Conservation (phyloP, 2,888 invertebrate genomes). For the Eupeodes latifasciatus region DNA sequence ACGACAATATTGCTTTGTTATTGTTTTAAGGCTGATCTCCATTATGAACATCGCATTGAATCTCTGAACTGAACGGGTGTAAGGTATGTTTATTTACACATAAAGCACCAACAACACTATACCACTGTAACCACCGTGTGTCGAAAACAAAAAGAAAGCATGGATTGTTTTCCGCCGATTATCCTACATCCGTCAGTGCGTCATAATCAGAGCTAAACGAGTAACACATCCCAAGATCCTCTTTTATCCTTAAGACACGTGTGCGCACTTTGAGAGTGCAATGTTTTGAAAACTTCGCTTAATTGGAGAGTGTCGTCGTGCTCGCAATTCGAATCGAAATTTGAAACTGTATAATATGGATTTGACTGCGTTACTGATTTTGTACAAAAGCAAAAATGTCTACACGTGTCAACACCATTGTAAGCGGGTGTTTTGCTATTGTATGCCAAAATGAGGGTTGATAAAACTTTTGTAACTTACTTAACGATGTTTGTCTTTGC, state of each 20-base stretch:
- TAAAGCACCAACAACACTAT: slow-evolving; percentile 15
- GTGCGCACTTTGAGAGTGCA: slow-evolving; percentile 73
- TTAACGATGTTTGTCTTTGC: slow-evolving; percentile 70
- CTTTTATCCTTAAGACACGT: slow-evolving; percentile 63
- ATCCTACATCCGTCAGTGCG: slow-evolving; percentile 63
- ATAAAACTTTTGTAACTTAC: slow-evolving; percentile 63
- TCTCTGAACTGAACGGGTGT: slow-evolving; percentile 2
- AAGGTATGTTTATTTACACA: slow-evolving; percentile 59
- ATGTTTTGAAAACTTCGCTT: slow-evolving; percentile 76
- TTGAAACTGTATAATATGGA: slow-evolving; percentile 64
- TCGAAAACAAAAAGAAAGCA: neutral
- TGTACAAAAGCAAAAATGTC: slow-evolving; percentile 12
- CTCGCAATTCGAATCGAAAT: slow-evolving; percentile 53
- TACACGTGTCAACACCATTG: slow-evolving; percentile 67
- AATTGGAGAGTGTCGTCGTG: slow-evolving; percentile 72
- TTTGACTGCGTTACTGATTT: slow-evolving; percentile 56
- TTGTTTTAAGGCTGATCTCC: slow-evolving; percentile 67
- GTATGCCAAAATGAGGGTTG: slow-evolving; percentile 72
- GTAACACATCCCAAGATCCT: slow-evolving; percentile 46
- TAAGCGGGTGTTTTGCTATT: slow-evolving; percentile 52
- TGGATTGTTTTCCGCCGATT: slow-evolving; percentile 64
- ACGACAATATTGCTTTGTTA: slow-evolving; percentile 60
- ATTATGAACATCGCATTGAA: slow-evolving; percentile 40
- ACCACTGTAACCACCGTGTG: slow-evolving; percentile 18
- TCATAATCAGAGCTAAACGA: slow-evolving; percentile 67